Base-by-base conservation (phyloP, 2,113 vertebrate genomes). In the Toxostoma redivivum region DNA sequence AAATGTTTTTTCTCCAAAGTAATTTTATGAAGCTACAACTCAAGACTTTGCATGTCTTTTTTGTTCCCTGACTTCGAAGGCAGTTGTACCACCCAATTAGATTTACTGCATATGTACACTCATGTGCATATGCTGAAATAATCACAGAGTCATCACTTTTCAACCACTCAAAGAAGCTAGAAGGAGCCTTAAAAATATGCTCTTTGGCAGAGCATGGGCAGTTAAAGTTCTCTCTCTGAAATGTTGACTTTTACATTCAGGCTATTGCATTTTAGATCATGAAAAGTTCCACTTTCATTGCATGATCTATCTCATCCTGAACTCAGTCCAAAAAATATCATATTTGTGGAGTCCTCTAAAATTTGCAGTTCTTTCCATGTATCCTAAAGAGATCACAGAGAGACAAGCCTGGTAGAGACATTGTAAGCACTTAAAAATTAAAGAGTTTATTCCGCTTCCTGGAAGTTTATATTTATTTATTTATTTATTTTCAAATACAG, bases 101-200 rank as follows among this genome's bases (percentile, higher is more conserved):
- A 62, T 56, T 45, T 73, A 37, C 5, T 56, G 16, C 17, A 37
- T 25, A 51, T 20, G 4, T n/a, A 16, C 7, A 56, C 6, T 18
- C 0, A 1, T 6, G 7, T 31, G 18, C 12, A 38, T 4, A 10
- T 2, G 8, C 12, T 35, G 11, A 60, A 12, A 50, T 66, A 23
- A 19, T 74, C 17, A 79, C 6, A n/a, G 13, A 66, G 7, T 1
- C 27, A 31, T 47, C 58, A 44, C 3, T 62, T 83, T 82, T 42
- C 47, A n/a, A 23, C 3, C 15, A 48, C 40, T 71, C 60, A 38
- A 53, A 76, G 10, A 64, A 79, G 2, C 6, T 33, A 42, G 17
- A 11, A 62, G 38, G 10, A 83, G 37, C 10, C 28, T 67, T 7
- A 50, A 64, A 79, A 54, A 25, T 4, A 15, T 5, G 6, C 24